These are phyloP conservation scores for Rhynchonycteris naso DNA, from an alignment of 2,797 vertebrate genomes.

Conservation along the genomic window DNA sequence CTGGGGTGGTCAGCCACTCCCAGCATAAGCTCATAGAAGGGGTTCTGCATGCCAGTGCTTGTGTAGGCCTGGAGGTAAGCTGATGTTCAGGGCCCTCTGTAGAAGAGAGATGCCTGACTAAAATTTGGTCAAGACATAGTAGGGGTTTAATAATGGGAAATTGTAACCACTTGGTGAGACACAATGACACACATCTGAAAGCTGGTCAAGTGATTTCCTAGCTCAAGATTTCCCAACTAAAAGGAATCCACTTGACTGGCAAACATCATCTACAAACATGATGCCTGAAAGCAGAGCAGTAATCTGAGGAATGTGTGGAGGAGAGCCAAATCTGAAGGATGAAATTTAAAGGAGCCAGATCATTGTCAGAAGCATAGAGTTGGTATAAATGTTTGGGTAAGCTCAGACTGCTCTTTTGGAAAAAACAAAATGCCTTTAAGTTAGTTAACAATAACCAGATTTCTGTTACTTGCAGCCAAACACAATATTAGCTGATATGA, in stretches of 20 bases:
- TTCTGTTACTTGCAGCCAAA: background rate
- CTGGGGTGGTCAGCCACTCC: background rate
- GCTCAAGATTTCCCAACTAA: background rate
- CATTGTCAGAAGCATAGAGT: background rate
- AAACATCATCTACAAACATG: background rate
- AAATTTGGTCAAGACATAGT: background rate
- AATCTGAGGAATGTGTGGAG: background rate
- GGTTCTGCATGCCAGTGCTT: background rate
- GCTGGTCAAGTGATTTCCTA: background rate
- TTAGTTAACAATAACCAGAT: background rate
- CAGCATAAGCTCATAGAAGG: background rate
- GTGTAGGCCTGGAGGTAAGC: background rate
- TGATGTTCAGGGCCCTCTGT: background rate
- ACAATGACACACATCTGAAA: background rate
- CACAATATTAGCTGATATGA: background rate
- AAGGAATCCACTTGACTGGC: background rate
- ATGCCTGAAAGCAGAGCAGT: background rate
- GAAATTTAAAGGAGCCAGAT: background rate
- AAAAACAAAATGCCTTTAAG: background rate
- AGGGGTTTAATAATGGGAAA: background rate
- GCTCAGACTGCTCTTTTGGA: background rate
- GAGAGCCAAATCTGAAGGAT: background rate
- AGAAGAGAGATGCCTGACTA: background rate
- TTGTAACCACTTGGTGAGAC: background rate
- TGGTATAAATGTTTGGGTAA: background rate